Evolutionary conservation across 2,797 vertebrate species (phyloP), one percentile per base, ranked within the genome.

Genomic region (Bovichtus variegatus): DNA sequence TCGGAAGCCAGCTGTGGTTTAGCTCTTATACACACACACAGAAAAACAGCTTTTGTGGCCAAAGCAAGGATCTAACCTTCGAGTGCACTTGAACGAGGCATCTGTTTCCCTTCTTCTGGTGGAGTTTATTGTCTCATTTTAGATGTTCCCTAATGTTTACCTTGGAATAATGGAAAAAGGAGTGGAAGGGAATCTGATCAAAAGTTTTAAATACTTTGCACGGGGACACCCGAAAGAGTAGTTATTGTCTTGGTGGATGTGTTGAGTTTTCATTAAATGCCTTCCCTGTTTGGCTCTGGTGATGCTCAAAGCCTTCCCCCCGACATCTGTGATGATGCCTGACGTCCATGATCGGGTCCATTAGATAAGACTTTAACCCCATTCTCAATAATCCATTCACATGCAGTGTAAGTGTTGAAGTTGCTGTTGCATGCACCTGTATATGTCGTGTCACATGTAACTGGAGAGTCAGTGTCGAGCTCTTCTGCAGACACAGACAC

Each of bases 351-450:
- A 79, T 81, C 54, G 83, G 70, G 62, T 80, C 71, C 55, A 69
- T 81, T 74, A 78, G 80, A 62, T 83, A 84, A 88, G 76, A 82
- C 81, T 69, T 79, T 82, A 89, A 92, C 51, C 72, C 76, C 73
- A 77, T 78, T 89, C 50, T 59, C n/a, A 1, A 43, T 86, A 87
- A 89, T 88, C 86, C 75, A 69, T 77, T 88, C 69, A 74, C 81
- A 81, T 34, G 74, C 76, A 62, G 49, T 83, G 53, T 50, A 60
- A 68, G 61, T 46, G 80, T 38, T 74, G 44, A 81, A 80, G 81
- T 59, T 70, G 44, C 41, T 10, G 50, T 25, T 47, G 34, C 62
- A 53, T 44, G 61, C 59, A 67, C 51, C 29, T 50, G 67, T 65
- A 68, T 64, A 9, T 27, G 75, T 55, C 15, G 62, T 13, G 53